These are phyloP conservation scores for Parnassius smintheus DNA, from an alignment of 2,888 invertebrate genomes.

Conservation along the genomic window DNA sequence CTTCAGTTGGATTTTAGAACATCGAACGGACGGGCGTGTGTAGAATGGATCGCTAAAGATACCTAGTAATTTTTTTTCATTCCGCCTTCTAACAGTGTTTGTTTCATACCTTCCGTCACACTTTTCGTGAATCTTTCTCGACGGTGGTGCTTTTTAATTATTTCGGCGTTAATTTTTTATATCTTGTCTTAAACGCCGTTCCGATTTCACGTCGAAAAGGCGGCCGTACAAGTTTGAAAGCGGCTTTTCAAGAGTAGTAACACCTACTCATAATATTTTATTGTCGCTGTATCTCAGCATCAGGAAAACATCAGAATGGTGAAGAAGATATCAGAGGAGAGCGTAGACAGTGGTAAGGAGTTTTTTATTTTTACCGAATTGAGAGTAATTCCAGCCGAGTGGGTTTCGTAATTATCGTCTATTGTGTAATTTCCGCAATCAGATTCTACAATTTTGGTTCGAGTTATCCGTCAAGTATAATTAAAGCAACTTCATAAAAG, in stretches of 20 bases:
- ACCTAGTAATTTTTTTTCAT: constrained; percentile 83
- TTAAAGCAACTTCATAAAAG: too few species aligned
- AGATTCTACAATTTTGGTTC: background rate
- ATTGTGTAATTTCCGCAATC: constrained; percentile 21
- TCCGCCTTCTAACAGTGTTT: constrained; percentile 80
- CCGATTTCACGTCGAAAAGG: constrained; percentile 80
- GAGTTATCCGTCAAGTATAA: too few species aligned
- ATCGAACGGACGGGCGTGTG: constrained; percentile 80
- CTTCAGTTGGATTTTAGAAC: constrained; percentile 80
- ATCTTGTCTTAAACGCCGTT: constrained; percentile 64
- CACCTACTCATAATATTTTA: constrained; percentile 69
- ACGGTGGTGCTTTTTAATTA: constrained; percentile 68
- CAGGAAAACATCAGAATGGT: constrained; percentile 74
- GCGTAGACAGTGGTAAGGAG: constrained; percentile 80
- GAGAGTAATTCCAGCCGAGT: constrained; percentile 25
- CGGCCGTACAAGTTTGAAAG: constrained; percentile 78
- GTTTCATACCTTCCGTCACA: constrained; percentile 73
- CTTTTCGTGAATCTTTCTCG: constrained; percentile 75
- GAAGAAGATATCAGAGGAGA: constrained; percentile 81
- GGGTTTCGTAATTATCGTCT: constrained; percentile 30
- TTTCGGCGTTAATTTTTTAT: constrained; percentile 64
- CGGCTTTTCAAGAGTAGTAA: constrained; percentile 78
- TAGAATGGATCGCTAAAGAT: constrained; percentile 79
- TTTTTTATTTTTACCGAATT: constrained; percentile 33
- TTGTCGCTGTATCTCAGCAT: constrained; percentile 69